Evolutionary conservation across 2,113 vertebrate genomes (phyloP).

Genomic region (Charina bottae): DNA sequence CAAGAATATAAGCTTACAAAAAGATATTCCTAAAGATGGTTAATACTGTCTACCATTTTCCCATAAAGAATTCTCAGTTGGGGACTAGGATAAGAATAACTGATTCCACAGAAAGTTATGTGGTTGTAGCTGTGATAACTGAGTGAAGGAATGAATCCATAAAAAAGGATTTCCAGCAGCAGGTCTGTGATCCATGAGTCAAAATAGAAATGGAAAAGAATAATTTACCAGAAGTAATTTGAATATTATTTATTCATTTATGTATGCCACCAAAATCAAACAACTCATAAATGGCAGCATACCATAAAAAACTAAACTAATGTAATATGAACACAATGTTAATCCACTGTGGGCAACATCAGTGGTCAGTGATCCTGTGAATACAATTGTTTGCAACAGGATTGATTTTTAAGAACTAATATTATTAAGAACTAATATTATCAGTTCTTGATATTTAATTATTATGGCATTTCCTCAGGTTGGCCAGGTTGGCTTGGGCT

Average conservation of each 20-base stretch:
- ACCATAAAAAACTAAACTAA: background rate
- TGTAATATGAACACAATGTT: background rate
- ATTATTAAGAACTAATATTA: background rate
- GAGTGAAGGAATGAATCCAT: background rate
- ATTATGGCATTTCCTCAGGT: background rate
- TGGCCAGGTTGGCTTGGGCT: background rate
- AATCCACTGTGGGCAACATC: background rate
- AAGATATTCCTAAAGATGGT: background rate
- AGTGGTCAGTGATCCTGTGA: background rate
- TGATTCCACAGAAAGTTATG: background rate
- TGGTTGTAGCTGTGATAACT: background rate
- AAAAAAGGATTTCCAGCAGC: background rate
- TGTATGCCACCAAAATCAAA: background rate
- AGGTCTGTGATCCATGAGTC: background rate
- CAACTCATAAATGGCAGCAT: background rate
- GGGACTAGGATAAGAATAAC: background rate
- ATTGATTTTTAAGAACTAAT: background rate
- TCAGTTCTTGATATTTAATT: background rate
- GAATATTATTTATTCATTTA: background rate
- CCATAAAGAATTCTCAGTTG: background rate
- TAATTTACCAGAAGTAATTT: background rate
- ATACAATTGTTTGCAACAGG: background rate
- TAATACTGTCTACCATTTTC: background rate
- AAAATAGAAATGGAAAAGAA: background rate
- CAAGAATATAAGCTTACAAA: background rate